Evolutionary conservation across 2,113 vertebrate species (phyloP), one percentile per base, ranked within the genome.

Genomic region (Lota lota): DNA sequence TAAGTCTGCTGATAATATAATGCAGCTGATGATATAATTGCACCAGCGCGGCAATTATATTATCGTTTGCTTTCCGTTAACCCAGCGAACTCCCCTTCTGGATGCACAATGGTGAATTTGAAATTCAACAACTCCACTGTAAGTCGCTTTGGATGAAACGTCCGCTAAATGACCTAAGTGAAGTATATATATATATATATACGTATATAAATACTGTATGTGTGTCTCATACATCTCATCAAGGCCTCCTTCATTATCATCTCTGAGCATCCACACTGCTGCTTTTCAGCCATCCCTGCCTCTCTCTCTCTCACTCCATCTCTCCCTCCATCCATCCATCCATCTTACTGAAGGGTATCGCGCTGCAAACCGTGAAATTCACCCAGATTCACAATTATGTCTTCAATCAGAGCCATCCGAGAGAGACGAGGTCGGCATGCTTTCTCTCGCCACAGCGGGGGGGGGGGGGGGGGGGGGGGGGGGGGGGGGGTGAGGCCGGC

Each of bases 341-440:
- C 83, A 80, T 91, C 82, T 85, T 82, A 51, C 67, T 66, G 67
- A 77, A 77, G 73, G 83, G 81, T 90, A 88, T 89, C 85, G 87
- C 72, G 81, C 85, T 89, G 67, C 78, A 86, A 72, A 87, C 87
- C 83, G 69, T 88, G 88, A 92, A 90, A 92, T 90, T 80, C 86
- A 62, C 81, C 82, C 80, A 73, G 86, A 83, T 82, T 88, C 79
- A 81, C 84, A 84, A 89, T 89, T 75, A 89, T 86, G 88, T 89
- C 88, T 88, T 91, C 91, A 90, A 89, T 91, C 88, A 91, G 79
- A 77, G 70, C 63, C 88, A 74, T 88, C 84, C 79, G 80, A 79
- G 70, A 40, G 36, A 40, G 36, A 40, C 36, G 36, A 5, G 6
- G 36, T 40, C 11, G 36, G 36, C 36, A 40, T 1, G 36, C 36